These are phyloP conservation scores for Erythrolamprus reginae DNA, from an alignment of 2,113 vertebrate genomes.

Conservation along the genomic window DNA sequence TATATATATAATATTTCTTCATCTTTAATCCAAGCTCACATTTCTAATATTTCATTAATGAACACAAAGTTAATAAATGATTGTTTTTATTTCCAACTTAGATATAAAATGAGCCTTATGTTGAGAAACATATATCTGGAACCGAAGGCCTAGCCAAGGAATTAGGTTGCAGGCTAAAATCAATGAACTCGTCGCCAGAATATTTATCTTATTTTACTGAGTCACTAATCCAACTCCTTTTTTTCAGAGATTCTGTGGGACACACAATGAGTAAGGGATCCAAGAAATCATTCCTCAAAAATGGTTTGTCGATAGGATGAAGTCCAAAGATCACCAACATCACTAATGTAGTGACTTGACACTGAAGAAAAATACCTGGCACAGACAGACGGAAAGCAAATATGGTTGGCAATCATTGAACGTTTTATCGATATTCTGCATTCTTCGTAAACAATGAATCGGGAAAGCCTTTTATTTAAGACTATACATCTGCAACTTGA, in stretches of 20 bases:
- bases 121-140: neutral
- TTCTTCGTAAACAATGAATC: neutral
- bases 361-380: slow-evolving; percentile 22
- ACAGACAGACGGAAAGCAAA: neutral
- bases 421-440: neutral
- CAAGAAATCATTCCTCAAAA: slow-evolving; percentile 20
- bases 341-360: slow-evolving; percentile 1
- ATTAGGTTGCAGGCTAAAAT: neutral
- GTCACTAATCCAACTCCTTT: slow-evolving; percentile 33
- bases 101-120: neutral
- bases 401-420: neutral
- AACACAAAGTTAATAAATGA: neutral
- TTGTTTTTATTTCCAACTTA: neutral
- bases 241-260: slow-evolving; percentile 18
- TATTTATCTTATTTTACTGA: slow-evolving; percentile 24
- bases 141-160: neutral
- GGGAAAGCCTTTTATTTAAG: neutral
- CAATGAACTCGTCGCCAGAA: neutral
- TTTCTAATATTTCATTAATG: neutral
- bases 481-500: neutral
- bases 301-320: slow-evolving; percentile 25
- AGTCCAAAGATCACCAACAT: neutral
- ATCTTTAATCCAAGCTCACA: neutral
- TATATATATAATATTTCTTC: neutral
- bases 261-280: slow-evolving; percentile 25